Base-by-base conservation (phyloP, 2,113 vertebrate genomes). In the Clinocottus analis region DNA sequence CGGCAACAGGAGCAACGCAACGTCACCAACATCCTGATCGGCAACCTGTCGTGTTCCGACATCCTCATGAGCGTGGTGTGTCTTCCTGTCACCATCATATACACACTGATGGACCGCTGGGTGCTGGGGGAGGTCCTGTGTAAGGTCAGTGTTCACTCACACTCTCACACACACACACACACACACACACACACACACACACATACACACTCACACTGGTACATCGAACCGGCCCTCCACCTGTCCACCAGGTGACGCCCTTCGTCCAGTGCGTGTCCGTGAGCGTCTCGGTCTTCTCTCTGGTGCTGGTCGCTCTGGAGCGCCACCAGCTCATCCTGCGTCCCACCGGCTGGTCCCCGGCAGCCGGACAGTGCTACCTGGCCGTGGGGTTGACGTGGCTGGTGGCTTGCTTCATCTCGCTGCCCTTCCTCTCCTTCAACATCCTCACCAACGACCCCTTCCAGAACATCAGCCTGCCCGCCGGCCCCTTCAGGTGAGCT, bases 41-140 rank as follows among this genome's bases (percentile, higher is more conserved):
- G 94, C 84, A 95, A 95, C 90, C 90, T 95, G 62, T 94, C 94
- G 1, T 94, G 93, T 78, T 95, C 95, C 0, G 95, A 95, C 85
- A 94, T 95, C 79, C 93, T 95, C 27, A 92, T 95, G 90, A 93
- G 92, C 19, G 78, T 95, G n/a, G 92, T 95, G 39, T 95, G 95
- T 85, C 88, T 95, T n/a, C 95, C 95, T 0, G 91, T 95, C 3
- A 95, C 95, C 0, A 87, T 94, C 69, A 94, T 95, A 11, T 95
- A 95, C 92, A 95, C 94, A 0, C 84, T 95, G 70, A 95, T 95
- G 95, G 94, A 95, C 78, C 93, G 87, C 66, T 95, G 95, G 95
- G 94, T 95, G 72, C 85, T 95, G 65, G 95, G 95, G 0, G 93
- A 93, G 79, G 88, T 90, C 0, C 72, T 95, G 45, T 95, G 95